Evolutionary conservation across 2,888 invertebrate species (phyloP).

Genomic region (Scrobipalpa costella): DNA sequence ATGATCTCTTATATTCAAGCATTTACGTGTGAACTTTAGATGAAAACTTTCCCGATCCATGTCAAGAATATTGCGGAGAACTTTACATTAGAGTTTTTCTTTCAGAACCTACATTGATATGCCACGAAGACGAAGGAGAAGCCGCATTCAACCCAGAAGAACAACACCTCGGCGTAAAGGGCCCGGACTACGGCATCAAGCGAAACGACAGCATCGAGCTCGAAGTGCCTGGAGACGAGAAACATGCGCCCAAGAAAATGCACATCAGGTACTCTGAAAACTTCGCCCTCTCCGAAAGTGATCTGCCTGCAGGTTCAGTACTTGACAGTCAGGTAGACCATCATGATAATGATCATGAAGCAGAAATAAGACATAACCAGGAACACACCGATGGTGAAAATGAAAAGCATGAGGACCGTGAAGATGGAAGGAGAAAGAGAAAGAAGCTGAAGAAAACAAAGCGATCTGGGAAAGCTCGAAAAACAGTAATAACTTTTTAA

Average conservation of each 20-base stretch:
- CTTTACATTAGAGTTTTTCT: too few relatives aligned
- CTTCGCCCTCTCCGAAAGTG: neutral
- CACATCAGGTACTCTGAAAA: conserved; percentile 25
- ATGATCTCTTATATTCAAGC: too few relatives aligned
- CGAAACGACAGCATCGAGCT: conserved; percentile 41
- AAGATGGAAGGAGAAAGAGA: neutral
- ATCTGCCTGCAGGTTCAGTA: neutral
- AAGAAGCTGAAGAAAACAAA: neutral
- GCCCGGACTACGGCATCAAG: conserved; percentile 33
- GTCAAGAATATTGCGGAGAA: too few relatives aligned
- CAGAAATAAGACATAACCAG: neutral
- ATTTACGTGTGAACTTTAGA: too few relatives aligned
- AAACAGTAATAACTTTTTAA: neutral
- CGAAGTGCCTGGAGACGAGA: conserved; percentile 33
- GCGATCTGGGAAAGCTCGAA: neutral
- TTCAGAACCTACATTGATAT: conserved; percentile 5
- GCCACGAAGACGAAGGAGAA: conserved; percentile 7
- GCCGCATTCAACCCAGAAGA: neutral
- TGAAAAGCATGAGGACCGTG: neutral
- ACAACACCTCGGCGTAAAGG: neutral
- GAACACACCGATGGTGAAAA: neutral
- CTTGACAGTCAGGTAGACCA: too few relatives aligned
- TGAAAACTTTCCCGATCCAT: too few relatives aligned
- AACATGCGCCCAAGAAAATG: conserved; percentile 31
- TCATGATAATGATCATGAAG: too few relatives aligned